These are phyloP conservation scores for Nettapus auritus DNA, from an alignment of 2,113 vertebrate genomes.

Conservation along the genomic window DNA sequence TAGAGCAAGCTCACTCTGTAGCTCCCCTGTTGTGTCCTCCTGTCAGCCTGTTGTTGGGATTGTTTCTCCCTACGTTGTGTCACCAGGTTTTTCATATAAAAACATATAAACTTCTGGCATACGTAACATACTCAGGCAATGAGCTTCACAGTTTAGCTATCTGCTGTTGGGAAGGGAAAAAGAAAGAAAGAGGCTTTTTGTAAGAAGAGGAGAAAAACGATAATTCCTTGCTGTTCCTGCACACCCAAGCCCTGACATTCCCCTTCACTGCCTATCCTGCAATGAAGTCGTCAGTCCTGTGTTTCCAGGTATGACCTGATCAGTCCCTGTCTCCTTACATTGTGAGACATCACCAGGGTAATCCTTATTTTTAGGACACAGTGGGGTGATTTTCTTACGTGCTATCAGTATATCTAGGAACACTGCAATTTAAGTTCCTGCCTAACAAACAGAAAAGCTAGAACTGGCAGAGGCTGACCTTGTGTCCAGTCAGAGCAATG, in stretches of 20 bases:
- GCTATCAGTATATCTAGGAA: background rate
- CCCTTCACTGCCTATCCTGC: background rate
- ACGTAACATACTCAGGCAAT: background rate
- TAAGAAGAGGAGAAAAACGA: background rate
- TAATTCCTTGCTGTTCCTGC: background rate
- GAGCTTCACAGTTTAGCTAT: background rate
- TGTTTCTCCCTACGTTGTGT: background rate
- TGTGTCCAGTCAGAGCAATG: background rate
- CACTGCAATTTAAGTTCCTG: background rate
- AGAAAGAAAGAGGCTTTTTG: background rate
- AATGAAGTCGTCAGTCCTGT: background rate
- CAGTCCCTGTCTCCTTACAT: background rate
- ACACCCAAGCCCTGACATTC: background rate
- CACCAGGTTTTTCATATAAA: background rate
- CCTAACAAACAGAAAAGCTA: background rate
- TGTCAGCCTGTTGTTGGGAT: background rate
- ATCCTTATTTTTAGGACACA: background rate
- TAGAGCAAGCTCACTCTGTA: background rate
- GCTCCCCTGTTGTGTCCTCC: rapidly evolving
- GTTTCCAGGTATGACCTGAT: background rate
- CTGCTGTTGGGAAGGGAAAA: background rate
- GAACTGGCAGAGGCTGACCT: background rate
- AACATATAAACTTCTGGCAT: background rate
- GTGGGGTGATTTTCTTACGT: background rate
- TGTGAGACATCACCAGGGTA: background rate